These are phyloP conservation scores for Etheostoma perlongum DNA, from an alignment of 2,797 vertebrate genomes.

Conservation along the genomic window DNA sequence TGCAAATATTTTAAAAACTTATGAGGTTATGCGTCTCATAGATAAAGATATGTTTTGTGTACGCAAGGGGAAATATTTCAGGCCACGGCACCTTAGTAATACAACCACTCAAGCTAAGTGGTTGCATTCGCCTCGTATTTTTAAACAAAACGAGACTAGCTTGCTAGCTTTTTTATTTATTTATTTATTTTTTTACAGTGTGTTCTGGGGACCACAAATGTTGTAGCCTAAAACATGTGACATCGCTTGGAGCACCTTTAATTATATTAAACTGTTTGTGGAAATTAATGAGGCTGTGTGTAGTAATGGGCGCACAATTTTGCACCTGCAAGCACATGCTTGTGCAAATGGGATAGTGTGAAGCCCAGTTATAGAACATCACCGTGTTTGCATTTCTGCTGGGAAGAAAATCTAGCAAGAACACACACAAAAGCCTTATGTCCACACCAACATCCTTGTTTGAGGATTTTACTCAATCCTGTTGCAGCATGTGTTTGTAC, in stretches of 20 bases:
- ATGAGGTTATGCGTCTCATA: neutral
- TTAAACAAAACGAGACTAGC: too few relatives aligned
- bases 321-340: neutral
- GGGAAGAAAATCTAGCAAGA: conserved; percentile 34
- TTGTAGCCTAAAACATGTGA: too few relatives aligned
- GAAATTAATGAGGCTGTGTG: conserved; percentile 24
- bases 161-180: too few relatives aligned
- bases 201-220: conserved; percentile 5
- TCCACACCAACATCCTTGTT: conserved; percentile 59
- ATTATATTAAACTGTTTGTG: conserved; percentile 24
- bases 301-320: conserved; percentile 14
- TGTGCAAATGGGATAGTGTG: conserved; percentile 23
- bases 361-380: conserved; percentile 39
- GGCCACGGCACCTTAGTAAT: neutral
- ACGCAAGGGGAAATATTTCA: conserved; percentile 17
- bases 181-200: too few relatives aligned
- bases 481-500: conserved; percentile 16
- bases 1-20: conserved; percentile 24
- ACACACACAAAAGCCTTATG: conserved; percentile 14
- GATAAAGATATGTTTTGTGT: conserved; percentile 2
- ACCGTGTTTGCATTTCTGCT: conserved; percentile 62
- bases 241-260: neutral
- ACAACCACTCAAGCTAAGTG: neutral
- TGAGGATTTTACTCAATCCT: conserved; percentile 52
- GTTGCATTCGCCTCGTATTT: conserved; percentile 9